A percentile compares a stretch with the other conserved stretches of the same genome.
Conservation (phyloP, 2,797 vertebrate genomes). For the Serranus cabrilla region DNA sequence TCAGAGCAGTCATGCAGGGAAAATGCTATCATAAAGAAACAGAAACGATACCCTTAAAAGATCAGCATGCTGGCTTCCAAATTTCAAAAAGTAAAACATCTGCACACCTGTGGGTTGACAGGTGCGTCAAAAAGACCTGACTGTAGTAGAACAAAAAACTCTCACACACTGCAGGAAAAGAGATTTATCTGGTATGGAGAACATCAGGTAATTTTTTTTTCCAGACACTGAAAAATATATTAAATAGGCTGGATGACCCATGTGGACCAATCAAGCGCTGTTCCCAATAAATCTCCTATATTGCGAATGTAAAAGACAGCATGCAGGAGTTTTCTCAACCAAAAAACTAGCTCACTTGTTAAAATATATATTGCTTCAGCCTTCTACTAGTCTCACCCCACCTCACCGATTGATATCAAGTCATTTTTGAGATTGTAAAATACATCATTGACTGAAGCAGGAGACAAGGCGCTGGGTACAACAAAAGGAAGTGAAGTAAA, state of each 20-base stretch:
- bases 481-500: constrained; percentile 9
- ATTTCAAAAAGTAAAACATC: background rate
- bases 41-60: background rate
- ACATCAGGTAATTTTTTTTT: too few relatives aligned
- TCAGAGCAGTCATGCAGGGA: constrained; percentile 6
- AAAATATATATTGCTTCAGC: background rate
- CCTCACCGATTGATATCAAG: background rate
- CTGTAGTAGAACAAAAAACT: too few relatives aligned
- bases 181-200: too few relatives aligned
- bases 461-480: background rate
- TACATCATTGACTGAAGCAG: constrained; percentile 1
- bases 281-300: too few relatives aligned
- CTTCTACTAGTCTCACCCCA: background rate
- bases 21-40: constrained; percentile 6
- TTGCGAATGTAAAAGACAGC: too few relatives aligned
- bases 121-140: too few relatives aligned
- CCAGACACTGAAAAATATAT: too few relatives aligned
- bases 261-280: too few relatives aligned
- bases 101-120: too few relatives aligned
- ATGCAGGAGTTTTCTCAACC: background rate
- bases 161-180: too few relatives aligned
- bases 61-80: constrained; percentile 1
- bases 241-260: too few relatives aligned
- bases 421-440: constrained; percentile 3
- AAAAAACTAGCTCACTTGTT: background rate